Percentiles rank a stretch among this genome's conserved stretches.
Conservation (phyloP, 1,140 invertebrate genomes). For the Anastrepha obliqua region DNA sequence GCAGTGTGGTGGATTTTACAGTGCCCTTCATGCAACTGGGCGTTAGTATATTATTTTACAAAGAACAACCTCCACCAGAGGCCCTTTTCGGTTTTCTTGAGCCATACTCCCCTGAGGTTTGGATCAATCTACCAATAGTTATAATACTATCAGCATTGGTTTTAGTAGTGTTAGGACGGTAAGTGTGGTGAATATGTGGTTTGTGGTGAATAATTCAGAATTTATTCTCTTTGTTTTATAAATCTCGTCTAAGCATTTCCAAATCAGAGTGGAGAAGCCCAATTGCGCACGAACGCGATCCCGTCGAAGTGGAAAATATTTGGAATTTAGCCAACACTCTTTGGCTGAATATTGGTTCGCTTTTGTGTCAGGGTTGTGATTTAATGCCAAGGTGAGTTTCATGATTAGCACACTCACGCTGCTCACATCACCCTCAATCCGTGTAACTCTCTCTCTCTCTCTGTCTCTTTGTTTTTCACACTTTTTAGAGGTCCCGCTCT, state of each 20-base stretch:
- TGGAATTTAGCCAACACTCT: conserved; percentile 85
- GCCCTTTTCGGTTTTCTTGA: conserved; percentile 93
- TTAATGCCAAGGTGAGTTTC: conserved; percentile 83
- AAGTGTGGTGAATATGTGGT: conserved; percentile 64
- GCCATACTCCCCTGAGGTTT: conserved; percentile 92
- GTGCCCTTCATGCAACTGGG: conserved; percentile 93
- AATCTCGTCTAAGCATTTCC: conserved; percentile 79
- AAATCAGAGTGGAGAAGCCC: conserved; percentile 86
- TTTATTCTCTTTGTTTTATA: conserved; percentile 71
- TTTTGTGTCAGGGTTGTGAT: conserved; percentile 87
- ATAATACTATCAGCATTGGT: conserved; percentile 93
- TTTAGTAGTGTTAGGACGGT: conserved; percentile 93
- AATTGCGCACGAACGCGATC: conserved; percentile 81
- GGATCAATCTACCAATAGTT: conserved; percentile 95
- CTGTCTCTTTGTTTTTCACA: not conserved
- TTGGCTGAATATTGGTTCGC: conserved; percentile 86
- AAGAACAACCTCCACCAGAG: conserved; percentile 89
- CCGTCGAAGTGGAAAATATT: conserved; percentile 84
- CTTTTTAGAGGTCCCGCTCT: conserved; percentile 83
- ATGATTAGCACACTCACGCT: too few species aligned
- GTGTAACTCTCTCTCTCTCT: too few species aligned
- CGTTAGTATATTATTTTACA: conserved; percentile 90
- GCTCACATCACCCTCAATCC: too few species aligned
- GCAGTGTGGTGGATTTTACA: conserved; percentile 90
- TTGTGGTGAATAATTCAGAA: not conserved